Percentiles rank a stretch among this genome's conserved stretches.
Evolutionary conservation across 2,113 vertebrate genomes (phyloP).

Genomic region (Mus pahari): DNA sequence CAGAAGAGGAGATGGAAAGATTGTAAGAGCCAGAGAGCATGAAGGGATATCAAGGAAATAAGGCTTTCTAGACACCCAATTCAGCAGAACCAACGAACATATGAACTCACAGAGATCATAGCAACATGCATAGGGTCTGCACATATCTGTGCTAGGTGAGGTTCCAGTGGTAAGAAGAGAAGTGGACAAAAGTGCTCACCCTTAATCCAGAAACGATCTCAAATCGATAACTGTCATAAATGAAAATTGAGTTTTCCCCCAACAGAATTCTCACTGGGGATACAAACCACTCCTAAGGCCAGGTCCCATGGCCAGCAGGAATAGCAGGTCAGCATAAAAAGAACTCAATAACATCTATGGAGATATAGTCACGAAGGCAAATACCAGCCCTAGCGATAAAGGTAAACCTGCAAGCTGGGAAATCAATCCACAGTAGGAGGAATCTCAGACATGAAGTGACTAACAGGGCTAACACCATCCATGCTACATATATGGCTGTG

Average conservation of each 20-base stretch:
- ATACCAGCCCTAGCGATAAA: not conserved
- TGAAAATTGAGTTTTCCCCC: not conserved
- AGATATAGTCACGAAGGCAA: not conserved
- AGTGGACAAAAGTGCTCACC: not conserved
- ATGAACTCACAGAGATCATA: not conserved
- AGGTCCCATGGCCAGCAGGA: not conserved
- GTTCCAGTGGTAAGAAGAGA: not conserved
- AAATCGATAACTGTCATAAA: not conserved
- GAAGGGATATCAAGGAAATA: not conserved
- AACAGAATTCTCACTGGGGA: not conserved
- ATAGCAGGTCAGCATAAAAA: not conserved
- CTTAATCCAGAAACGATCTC: not conserved
- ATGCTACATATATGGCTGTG: not conserved
- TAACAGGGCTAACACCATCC: not conserved
- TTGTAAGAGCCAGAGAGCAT: not conserved
- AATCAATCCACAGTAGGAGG: not conserved
- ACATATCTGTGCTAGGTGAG: not conserved
- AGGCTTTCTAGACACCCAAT: not conserved
- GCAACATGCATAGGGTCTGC: not conserved
- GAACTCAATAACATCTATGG: not conserved
- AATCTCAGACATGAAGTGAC: not conserved
- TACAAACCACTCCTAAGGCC: not conserved
- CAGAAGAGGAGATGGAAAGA: not conserved
- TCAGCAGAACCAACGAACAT: not conserved
- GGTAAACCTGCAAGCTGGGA: not conserved